phyloP scores from a whole-genome alignment of 2,113 vertebrate genomes.

The Cheirogaleus medius region DNA sequence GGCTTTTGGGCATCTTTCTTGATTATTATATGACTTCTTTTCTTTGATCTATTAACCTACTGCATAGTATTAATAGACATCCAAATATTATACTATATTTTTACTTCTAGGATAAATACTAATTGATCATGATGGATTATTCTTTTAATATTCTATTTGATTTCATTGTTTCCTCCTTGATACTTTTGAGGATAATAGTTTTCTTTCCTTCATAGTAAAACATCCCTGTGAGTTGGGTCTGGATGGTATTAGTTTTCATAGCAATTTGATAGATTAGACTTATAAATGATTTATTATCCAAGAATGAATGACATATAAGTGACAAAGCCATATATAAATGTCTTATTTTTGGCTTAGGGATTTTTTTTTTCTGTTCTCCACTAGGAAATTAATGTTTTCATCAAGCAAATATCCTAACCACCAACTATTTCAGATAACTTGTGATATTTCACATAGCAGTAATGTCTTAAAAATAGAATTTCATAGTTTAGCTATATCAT shows the following conservation, averaged over 20 bases:
- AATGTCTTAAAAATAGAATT: constrained; percentile 19
- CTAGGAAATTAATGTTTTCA: constrained; percentile 23
- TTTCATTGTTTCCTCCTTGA: background rate
- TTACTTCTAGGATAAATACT: background rate
- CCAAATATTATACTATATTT: background rate
- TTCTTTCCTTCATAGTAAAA: background rate
- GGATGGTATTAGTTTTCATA: background rate
- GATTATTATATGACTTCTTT: background rate
- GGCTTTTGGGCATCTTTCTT: background rate
- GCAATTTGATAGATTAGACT: background rate
- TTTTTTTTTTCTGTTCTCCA: background rate
- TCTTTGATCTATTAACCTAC: background rate
- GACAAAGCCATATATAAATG: background rate
- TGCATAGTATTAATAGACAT: background rate
- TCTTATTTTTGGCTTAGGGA: background rate
- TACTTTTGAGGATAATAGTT: background rate
- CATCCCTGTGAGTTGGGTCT: background rate
- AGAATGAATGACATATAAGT: background rate
- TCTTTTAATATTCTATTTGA: constrained; percentile 28
- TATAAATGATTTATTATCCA: background rate
- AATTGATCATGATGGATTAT: background rate
- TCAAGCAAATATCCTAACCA: constrained; percentile 33
- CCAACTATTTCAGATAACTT: constrained; percentile 38
- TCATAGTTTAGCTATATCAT: background rate
- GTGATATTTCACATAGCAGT: constrained; percentile 35